These are phyloP conservation scores for Heterochromis multidens DNA, from an alignment of 2,113 vertebrate genomes.

Conservation along the genomic window DNA sequence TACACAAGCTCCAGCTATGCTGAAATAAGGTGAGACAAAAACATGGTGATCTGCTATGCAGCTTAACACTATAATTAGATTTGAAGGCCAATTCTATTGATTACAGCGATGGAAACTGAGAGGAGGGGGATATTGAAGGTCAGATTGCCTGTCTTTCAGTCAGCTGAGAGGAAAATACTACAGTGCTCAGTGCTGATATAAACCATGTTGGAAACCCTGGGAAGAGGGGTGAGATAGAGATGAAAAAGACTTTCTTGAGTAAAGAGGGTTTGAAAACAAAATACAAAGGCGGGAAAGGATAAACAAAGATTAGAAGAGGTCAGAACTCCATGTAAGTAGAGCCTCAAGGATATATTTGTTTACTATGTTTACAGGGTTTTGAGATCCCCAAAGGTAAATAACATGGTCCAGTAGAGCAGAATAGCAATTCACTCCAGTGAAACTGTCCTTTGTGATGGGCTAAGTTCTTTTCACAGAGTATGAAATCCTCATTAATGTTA, in stretches of 20 bases:
- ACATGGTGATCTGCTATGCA: slow-evolving; percentile 2
- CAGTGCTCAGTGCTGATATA: neutral
- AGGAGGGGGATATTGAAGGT: neutral
- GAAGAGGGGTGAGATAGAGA: neutral
- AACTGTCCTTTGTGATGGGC: slow-evolving; percentile 28
- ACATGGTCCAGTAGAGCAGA: slow-evolving; percentile 60
- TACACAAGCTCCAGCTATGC: neutral
- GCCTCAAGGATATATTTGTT: slow-evolving; percentile 54
- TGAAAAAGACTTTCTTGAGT: neutral
- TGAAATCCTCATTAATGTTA: slow-evolving; percentile 39
- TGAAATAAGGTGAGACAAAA: slow-evolving; percentile 2
- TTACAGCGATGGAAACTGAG: slow-evolving; percentile 26
- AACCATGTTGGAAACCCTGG: neutral
- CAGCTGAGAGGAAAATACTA: slow-evolving; percentile 14
- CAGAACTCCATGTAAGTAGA: neutral
- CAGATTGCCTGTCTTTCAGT: slow-evolving; percentile 12
- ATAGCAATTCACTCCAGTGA: slow-evolving; percentile 32
- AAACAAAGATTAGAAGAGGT: slow-evolving; percentile 39
- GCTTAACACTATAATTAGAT: slow-evolving; percentile 49
- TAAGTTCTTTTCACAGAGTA: slow-evolving; percentile 29
- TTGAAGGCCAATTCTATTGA: slow-evolving; percentile 47
- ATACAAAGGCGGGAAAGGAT: slow-evolving; percentile 17
- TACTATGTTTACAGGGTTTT: slow-evolving; percentile 49
- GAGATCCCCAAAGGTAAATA: slow-evolving; percentile 60
- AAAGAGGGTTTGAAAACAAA: slow-evolving; percentile 25